Conservation (phyloP, 2,113 vertebrate genomes). For the Clarias batrachus region DNA sequence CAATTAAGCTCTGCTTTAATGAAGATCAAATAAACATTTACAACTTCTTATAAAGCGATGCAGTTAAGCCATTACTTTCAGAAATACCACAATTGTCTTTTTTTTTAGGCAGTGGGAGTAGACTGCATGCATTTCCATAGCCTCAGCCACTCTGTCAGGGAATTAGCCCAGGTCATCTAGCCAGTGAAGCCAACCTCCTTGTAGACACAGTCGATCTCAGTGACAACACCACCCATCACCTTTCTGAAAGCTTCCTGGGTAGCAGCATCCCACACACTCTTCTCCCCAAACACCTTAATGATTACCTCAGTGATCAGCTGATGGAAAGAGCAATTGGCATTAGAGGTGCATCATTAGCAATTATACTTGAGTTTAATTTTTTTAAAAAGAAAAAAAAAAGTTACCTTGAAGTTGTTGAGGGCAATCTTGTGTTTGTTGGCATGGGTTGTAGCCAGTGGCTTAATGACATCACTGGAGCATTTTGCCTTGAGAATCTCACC, state of each 20-base stretch:
- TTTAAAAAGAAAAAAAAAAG: not conserved
- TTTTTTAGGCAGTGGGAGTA: not conserved
- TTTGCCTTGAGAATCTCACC: too few relatives aligned
- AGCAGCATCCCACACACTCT: constrained; percentile 56
- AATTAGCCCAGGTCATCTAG: constrained; percentile 42
- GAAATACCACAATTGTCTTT: constrained; percentile 23
- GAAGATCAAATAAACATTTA: too few relatives aligned
- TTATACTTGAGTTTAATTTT: too few relatives aligned
- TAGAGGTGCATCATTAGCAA: not conserved
- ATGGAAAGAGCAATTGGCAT: not conserved
- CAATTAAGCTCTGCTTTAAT: not conserved
- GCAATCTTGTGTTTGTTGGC: constrained; percentile 75
- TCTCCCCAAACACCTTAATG: constrained; percentile 66
- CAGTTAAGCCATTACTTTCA: not conserved
- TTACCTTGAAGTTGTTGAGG: constrained; percentile 82
- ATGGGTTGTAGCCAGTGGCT: too few relatives aligned
- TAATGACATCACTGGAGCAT: too few relatives aligned
- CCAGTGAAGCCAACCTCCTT: constrained; percentile 66
- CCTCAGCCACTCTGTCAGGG: not conserved
- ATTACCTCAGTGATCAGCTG: constrained; percentile 70
- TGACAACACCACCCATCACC: constrained; percentile 59
- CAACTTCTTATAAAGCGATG: not conserved
- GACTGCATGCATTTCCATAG: too few relatives aligned
- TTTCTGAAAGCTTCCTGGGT: constrained; percentile 65
- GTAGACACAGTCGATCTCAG: constrained; percentile 65